Evolutionary conservation across 2,888 invertebrate genomes (phyloP).

Genomic region (Diplazon laetatorius): DNA sequence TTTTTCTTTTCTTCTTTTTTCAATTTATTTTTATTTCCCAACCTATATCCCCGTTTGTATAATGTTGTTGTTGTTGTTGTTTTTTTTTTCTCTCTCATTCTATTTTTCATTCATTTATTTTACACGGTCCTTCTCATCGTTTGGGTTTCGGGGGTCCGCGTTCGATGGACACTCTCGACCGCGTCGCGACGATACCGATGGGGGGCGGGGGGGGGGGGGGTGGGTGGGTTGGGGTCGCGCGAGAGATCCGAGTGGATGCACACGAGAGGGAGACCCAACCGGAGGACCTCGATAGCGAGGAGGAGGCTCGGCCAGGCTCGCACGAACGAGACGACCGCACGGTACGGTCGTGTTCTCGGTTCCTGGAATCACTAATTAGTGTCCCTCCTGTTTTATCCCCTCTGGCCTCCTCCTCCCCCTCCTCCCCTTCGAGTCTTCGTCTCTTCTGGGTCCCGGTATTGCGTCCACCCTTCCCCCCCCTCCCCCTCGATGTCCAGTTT

Average conservation of each 20-base stretch:
- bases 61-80: slow-evolving; percentile 40
- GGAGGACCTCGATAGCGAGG: slow-evolving; percentile 30
- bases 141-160: too few relatives aligned
- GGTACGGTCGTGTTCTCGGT: slow-evolving; percentile 79
- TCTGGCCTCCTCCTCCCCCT: slow-evolving; percentile 68
- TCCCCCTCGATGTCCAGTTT: slow-evolving; percentile 65
- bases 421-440: slow-evolving; percentile 47
- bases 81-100: slow-evolving; percentile 35
- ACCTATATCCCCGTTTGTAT: slow-evolving; percentile 51
- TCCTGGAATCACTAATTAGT: slow-evolving; percentile 82
- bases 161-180: too few relatives aligned
- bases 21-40: slow-evolving; percentile 59
- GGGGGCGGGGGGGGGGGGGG: too few relatives aligned
- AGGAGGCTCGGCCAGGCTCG: slow-evolving; percentile 49
- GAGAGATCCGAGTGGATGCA: slow-evolving; percentile 31
- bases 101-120: too few relatives aligned
- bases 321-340: slow-evolving; percentile 70
- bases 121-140: too few relatives aligned
- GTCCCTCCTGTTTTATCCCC: slow-evolving; percentile 81
- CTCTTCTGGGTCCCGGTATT: slow-evolving; percentile 75
- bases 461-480: slow-evolving; percentile 66
- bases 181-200: too few relatives aligned
- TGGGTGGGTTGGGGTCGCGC: too few relatives aligned
- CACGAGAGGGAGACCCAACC: slow-evolving; percentile 34
- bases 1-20: too few relatives aligned